Conservation (phyloP, 1,140 invertebrate genomes). For the Antheraea mylitta region DNA sequence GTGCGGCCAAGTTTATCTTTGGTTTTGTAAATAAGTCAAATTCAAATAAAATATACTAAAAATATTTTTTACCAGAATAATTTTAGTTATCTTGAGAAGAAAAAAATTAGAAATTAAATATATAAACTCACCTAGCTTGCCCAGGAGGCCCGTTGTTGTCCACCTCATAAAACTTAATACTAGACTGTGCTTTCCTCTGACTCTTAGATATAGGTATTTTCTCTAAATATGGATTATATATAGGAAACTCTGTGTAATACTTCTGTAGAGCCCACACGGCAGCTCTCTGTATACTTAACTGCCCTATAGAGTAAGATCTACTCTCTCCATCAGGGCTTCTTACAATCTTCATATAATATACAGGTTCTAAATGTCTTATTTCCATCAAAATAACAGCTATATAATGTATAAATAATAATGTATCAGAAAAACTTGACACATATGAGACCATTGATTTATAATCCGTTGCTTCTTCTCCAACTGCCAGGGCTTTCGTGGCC, state of each 20-base stretch:
- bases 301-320: conserved; percentile 91
- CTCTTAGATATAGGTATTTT: conserved; percentile 92
- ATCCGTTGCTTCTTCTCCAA: conserved; percentile 87
- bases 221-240: conserved; percentile 98
- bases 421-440: conserved; percentile 94
- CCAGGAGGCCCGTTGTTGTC: conserved; percentile 88
- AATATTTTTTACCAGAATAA: too few relatives aligned
- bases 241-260: conserved; percentile 97
- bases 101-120: background rate
- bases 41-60: too few relatives aligned
- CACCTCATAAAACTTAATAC: conserved; percentile 98
- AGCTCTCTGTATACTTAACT: conserved; percentile 96
- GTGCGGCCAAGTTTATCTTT: too few relatives aligned
- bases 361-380: conserved; percentile 92
- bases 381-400: conserved; percentile 95
- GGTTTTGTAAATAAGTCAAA: too few relatives aligned
- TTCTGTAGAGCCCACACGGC: conserved; percentile 96
- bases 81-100: background rate
- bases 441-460: conserved; percentile 94
- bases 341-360: conserved; percentile 94
- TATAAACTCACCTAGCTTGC: conserved; percentile 76
- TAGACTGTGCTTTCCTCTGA: conserved; percentile 86
- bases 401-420: conserved; percentile 97
- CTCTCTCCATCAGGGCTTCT: conserved; percentile 96
- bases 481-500: conserved; percentile 87